Evolutionary conservation across 1,140 invertebrate genomes (phyloP).

Genomic region (Bombus consobrinus): DNA sequence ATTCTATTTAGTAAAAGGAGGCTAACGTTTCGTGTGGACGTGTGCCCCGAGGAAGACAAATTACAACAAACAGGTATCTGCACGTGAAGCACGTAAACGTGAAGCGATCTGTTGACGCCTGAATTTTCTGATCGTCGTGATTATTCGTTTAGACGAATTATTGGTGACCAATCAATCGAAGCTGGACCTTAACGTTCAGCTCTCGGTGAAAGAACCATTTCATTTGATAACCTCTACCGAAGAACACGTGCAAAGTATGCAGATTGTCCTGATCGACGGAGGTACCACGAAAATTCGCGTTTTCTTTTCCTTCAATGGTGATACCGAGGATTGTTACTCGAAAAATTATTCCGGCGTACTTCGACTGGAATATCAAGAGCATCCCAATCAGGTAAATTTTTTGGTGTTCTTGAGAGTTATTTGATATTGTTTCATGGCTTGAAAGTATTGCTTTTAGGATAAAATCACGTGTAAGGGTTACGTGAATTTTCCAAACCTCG

Average conservation of each 20-base stretch:
- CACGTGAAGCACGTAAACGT: too few species aligned
- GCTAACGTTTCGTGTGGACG: conserved; percentile 66
- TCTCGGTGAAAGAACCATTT: conserved; percentile 68
- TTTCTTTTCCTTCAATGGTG: conserved; percentile 58
- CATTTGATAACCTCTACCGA: conserved; percentile 51
- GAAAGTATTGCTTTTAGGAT: conserved; percentile 72
- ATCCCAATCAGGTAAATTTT: conserved; percentile 63
- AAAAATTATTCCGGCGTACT: conserved; percentile 52
- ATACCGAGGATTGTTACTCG: conserved; percentile 49
- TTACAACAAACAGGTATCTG: conserved; percentile 61
- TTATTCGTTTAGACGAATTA: conserved; percentile 63
- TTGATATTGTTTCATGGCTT: not conserved
- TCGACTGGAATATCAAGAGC: conserved; percentile 68
- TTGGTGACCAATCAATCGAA: conserved; percentile 68
- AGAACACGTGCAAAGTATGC: conserved; percentile 37
- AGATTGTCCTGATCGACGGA: conserved; percentile 55
- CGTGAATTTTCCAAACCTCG: conserved; percentile 81
- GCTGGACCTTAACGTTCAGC: conserved; percentile 57
- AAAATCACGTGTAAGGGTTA: conserved; percentile 78
- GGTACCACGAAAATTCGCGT: conserved; percentile 44
- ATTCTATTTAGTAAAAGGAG: conserved; percentile 68
- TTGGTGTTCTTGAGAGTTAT: not conserved
- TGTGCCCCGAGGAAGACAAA: conserved; percentile 39
- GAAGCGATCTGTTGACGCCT: too few species aligned
- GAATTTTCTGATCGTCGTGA: too few species aligned